phyloP scores from a whole-genome alignment of 2,797 vertebrate genomes.

The Arnoldichthys spilopterus region DNA sequence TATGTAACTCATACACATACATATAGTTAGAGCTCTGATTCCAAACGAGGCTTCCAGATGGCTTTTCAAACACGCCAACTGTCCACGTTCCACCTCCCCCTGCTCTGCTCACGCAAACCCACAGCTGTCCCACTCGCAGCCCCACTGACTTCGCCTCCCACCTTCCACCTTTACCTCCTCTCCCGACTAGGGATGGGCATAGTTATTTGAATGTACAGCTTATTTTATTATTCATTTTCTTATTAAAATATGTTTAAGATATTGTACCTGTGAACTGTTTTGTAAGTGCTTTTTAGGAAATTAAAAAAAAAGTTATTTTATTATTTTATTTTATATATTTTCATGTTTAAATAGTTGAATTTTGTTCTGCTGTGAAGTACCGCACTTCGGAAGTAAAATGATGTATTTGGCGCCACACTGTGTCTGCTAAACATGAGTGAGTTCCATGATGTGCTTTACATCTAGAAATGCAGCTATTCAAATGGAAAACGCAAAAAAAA shows the following conservation, averaged over 20 bases:
- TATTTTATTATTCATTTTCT: background rate
- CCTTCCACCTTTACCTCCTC: slow-evolving; percentile 8
- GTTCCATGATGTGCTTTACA: too few relatives aligned
- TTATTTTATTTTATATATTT: background rate
- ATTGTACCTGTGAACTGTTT: background rate
- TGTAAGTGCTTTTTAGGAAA: too few relatives aligned
- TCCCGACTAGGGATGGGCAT: background rate
- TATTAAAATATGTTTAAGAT: background rate
- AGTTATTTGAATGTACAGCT: background rate
- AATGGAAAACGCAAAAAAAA: too few relatives aligned
- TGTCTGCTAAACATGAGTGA: background rate
- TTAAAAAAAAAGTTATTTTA: too few relatives aligned
- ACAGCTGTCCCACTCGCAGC: slow-evolving; percentile 58
- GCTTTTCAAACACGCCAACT: slow-evolving; percentile 14
- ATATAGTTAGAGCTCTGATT: background rate
- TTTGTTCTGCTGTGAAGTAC: background rate
- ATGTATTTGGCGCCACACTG: too few relatives aligned
- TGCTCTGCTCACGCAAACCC: slow-evolving; percentile 11
- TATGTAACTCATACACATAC: background rate
- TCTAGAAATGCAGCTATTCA: too few relatives aligned
- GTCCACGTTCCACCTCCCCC: background rate
- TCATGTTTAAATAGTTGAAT: background rate
- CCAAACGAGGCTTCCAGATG: background rate
- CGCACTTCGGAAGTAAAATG: too few relatives aligned
- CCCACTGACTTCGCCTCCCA: slow-evolving; percentile 32